These are phyloP conservation scores for Periophthalmodon schlosseri DNA, from an alignment of 2,113 vertebrate species.

Conservation along the genomic window DNA sequence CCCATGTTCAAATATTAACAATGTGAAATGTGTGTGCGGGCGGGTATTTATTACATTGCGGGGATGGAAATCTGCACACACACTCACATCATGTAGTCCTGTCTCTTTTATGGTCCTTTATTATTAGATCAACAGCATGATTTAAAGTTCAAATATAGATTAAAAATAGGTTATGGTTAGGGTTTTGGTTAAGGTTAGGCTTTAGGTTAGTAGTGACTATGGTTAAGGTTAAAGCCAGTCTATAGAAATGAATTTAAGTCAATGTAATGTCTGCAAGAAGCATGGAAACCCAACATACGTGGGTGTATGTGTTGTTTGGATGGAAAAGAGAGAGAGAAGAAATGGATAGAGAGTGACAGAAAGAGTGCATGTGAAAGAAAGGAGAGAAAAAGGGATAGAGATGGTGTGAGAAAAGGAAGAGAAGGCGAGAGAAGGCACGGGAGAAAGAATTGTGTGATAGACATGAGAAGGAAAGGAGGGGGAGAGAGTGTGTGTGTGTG, in stretches of 20 bases:
- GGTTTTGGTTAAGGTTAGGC: too few relatives aligned
- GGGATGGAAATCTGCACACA: too few relatives aligned
- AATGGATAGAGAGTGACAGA: neutral
- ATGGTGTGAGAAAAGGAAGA: neutral
- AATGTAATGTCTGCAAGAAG: too few relatives aligned
- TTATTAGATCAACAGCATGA: too few relatives aligned
- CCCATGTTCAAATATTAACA: constrained; percentile 1
- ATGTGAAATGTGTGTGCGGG: neutral
- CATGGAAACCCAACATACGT: too few relatives aligned
- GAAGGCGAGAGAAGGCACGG: neutral
- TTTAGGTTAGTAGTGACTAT: too few relatives aligned
- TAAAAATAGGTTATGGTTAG: too few relatives aligned
- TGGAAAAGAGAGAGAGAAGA: neutral
- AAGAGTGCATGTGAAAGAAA: neutral
- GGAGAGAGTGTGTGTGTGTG: neutral
- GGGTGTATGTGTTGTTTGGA: neutral
- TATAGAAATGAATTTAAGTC: too few relatives aligned
- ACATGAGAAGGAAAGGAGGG: neutral
- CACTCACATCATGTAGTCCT: too few relatives aligned
- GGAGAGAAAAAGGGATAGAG: neutral
- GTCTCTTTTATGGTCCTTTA: too few relatives aligned
- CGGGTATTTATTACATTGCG: neutral
- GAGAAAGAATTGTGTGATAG: neutral
- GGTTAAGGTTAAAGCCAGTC: too few relatives aligned
- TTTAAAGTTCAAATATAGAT: too few relatives aligned